Evolutionary conservation across 1,140 invertebrate species (phyloP).

Genomic region (Pseudomyrmex concolor): DNA sequence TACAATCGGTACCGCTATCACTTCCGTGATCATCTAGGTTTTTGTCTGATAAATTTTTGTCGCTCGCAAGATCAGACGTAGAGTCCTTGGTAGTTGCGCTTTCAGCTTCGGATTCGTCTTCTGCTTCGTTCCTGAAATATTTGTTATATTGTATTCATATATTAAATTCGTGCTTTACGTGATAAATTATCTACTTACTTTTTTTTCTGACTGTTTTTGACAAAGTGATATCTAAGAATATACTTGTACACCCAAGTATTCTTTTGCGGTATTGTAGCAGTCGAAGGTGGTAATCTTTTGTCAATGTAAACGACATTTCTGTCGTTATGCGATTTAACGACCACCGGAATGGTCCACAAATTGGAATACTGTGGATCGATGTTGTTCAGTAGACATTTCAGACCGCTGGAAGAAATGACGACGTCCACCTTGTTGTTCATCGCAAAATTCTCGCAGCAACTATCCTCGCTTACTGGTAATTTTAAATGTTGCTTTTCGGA

Average conservation of each 20-base stretch:
- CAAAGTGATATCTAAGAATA: conserved; percentile 73
- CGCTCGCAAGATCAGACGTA: too few relatives aligned
- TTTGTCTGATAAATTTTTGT: background rate
- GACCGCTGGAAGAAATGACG: conserved; percentile 84
- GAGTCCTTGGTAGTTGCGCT: background rate
- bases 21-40: background rate
- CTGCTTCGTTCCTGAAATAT: conserved; percentile 13
- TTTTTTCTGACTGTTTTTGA: conserved; percentile 15
- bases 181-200: background rate
- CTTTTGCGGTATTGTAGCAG: conserved; percentile 77
- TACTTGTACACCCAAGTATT: conserved; percentile 80
- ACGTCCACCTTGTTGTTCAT: conserved; percentile 78
- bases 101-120: background rate
- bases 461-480: conserved; percentile 80
- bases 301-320: conserved; percentile 84
- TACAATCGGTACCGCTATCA: background rate
- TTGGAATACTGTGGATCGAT: conserved; percentile 72
- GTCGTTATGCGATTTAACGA: conserved; percentile 78
- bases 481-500: conserved; percentile 39
- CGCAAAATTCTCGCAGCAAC: conserved; percentile 79
- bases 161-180: conserved; percentile 51
- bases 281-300: conserved; percentile 79
- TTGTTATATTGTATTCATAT: conserved; percentile 31
- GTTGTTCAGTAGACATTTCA: conserved; percentile 82
- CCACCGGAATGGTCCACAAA: conserved; percentile 82